Evolutionary conservation across 1,140 invertebrate species (phyloP).

Genomic region (Stenopsyche tienmushanensis): DNA sequence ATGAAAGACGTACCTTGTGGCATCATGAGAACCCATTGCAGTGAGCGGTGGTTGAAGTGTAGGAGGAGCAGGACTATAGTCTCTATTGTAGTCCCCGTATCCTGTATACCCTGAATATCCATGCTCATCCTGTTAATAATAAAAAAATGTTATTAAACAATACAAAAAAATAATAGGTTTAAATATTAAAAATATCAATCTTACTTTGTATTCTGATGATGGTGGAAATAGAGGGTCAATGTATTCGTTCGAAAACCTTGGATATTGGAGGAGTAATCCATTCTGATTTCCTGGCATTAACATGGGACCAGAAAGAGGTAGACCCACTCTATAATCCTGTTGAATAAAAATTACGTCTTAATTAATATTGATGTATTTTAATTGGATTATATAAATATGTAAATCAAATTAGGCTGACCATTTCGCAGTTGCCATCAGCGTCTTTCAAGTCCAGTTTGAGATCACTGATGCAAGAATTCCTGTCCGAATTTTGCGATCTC

Average conservation of each 20-base stretch:
- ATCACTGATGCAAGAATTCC: slow-evolving; percentile 88
- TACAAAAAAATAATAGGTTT: not conserved
- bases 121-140: slow-evolving; percentile 40
- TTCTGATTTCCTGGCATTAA: slow-evolving; percentile 65
- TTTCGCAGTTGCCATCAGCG: slow-evolving; percentile 66
- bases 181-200: not conserved
- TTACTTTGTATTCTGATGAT: slow-evolving; percentile 36
- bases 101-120: slow-evolving; percentile 31
- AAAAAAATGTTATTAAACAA: slow-evolving; percentile 4
- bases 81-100: slow-evolving; percentile 33
- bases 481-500: slow-evolving; percentile 70
- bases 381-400: no score
- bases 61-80: slow-evolving; percentile 37
- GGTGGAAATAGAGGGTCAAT: slow-evolving; percentile 78
- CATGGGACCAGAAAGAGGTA: slow-evolving; percentile 75
- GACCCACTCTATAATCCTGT: slow-evolving; percentile 36
- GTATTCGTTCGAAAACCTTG: slow-evolving; percentile 86
- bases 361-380: slow-evolving; percentile 3
- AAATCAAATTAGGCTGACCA: slow-evolving; percentile 21
- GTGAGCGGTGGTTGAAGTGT: slow-evolving; percentile 35
- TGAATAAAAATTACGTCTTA: not conserved
- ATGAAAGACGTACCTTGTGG: slow-evolving; percentile 30
- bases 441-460: slow-evolving; percentile 85
- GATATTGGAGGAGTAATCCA: slow-evolving; percentile 56
- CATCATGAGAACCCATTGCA: slow-evolving; percentile 34